Base-by-base conservation (phyloP, 2,888 invertebrate genomes). In the Noctuana brunneofusca region DNA sequence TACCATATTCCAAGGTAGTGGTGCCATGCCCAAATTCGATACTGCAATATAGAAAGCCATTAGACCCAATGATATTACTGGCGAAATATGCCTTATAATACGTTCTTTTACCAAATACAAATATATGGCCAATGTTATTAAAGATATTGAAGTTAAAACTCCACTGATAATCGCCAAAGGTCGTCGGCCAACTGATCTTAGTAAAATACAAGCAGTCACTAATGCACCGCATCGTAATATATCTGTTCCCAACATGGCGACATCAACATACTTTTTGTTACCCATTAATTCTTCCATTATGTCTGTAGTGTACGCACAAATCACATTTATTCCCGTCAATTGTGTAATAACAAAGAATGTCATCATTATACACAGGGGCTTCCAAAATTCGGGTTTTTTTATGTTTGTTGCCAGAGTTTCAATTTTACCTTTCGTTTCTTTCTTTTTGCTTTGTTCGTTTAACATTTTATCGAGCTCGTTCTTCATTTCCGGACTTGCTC, bases 1-100 rank as follows among this genome's bases (percentile, higher is more conserved):
- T 30, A 95, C 94, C 93, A 96, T 93, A 64, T 95, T 94, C 94
- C 96, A 96, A 0, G 96, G 95, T 55, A 96, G 74, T 0, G 95
- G 94, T 12, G 93, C 87, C 57, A 94, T 84, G 5, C 95, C 95
- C 58, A 94, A 81, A 63, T 93, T 91, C 4, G 94, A 92, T 56
- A 93, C 93, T 8, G 92, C 83, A 32, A 94, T 93, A 69, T 94
- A 94, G 14, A 87, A 75, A 67, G 94, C 81, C 76, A 94, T 83
- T 71, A 93, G 78, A 68, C 93, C 78, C 80, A 94, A 74, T 0
- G 93, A 87, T 69, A 87, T 75, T 43, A 83, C 74, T 41, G 87
- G 81, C 12, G 83, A 84, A 32, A 83, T 71, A 48, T 81, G 77
- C 54, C 68, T 73, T 63, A 87, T 76, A 3, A 75, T 63, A 53